A percentile compares a stretch with the other conserved stretches of the same genome.
These are phyloP conservation scores for Semnornis frantzii DNA, from an alignment of 2,113 vertebrate genomes.

Conservation along the genomic window DNA sequence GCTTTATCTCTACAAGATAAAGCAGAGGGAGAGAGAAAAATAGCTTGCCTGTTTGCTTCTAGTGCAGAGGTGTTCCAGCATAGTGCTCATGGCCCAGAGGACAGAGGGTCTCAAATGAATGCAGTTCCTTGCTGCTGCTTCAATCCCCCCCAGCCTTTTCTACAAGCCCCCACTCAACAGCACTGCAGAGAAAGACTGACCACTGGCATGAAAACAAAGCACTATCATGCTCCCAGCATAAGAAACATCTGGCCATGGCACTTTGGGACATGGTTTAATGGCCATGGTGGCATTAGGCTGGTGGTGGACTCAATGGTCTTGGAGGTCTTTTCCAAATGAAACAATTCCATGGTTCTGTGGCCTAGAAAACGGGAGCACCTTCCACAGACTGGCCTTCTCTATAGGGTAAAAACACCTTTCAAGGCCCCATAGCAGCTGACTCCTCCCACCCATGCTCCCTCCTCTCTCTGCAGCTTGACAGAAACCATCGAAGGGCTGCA, in stretches of 20 bases:
- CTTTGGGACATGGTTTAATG: no score
- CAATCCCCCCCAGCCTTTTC: background rate
- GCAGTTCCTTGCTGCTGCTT: background rate
- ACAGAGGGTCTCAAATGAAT: background rate
- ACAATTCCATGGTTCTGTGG: no score
- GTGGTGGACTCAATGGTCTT: no score
- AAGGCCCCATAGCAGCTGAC: background rate
- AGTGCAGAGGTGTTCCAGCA: background rate
- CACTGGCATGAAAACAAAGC: background rate
- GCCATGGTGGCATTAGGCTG: no score
- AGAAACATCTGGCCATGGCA: no score
- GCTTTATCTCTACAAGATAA: background rate
- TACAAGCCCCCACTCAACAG: background rate
- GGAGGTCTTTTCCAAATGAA: no score
- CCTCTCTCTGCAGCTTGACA: slow-evolving; percentile 79
- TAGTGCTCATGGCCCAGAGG: background rate
- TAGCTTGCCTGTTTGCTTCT: background rate
- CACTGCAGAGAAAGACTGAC: background rate
- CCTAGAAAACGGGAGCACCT: background rate
- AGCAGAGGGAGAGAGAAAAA: background rate
- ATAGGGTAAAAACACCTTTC: background rate
- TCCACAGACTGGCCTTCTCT: background rate
- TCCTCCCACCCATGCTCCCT: background rate
- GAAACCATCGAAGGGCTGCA: slow-evolving; percentile 91
- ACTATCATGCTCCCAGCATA: background rate